Conservation (phyloP, 2,797 vertebrate species). For the Phylloscopus collybita region DNA sequence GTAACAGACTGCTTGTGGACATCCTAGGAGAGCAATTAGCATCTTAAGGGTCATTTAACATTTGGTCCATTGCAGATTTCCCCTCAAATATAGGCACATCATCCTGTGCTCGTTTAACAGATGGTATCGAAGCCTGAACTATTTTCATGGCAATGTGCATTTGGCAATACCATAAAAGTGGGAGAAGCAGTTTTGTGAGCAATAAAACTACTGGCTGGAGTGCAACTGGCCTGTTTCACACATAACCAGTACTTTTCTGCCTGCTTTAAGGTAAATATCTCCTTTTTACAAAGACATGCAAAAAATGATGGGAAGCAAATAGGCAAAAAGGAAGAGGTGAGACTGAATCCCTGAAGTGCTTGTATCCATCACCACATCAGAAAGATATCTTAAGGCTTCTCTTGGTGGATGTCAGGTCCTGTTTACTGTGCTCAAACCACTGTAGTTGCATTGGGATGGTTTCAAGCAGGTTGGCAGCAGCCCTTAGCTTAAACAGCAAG, state of each 20-base stretch:
- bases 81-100: neutral
- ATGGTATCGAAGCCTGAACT: neutral
- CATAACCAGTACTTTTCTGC: neutral
- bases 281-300: neutral
- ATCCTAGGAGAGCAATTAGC: neutral
- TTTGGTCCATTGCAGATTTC: neutral
- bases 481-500: neutral
- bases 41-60: neutral
- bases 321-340: neutral
- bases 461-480: conserved; percentile 25
- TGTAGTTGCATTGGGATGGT: neutral
- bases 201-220: neutral
- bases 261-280: neutral
- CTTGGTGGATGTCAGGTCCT: neutral
- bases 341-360: neutral
- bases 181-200: neutral
- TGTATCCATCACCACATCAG: neutral
- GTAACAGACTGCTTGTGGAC: neutral
- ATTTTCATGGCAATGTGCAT: neutral
- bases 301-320: neutral
- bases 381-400: neutral
- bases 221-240: neutral
- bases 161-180: neutral
- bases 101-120: neutral
- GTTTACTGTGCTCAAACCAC: neutral